Percentiles rank a stretch among this genome's conserved stretches.
These are phyloP conservation scores for Kradibia gibbosae DNA, from an alignment of 1,140 invertebrate genomes.

Conservation along the genomic window DNA sequence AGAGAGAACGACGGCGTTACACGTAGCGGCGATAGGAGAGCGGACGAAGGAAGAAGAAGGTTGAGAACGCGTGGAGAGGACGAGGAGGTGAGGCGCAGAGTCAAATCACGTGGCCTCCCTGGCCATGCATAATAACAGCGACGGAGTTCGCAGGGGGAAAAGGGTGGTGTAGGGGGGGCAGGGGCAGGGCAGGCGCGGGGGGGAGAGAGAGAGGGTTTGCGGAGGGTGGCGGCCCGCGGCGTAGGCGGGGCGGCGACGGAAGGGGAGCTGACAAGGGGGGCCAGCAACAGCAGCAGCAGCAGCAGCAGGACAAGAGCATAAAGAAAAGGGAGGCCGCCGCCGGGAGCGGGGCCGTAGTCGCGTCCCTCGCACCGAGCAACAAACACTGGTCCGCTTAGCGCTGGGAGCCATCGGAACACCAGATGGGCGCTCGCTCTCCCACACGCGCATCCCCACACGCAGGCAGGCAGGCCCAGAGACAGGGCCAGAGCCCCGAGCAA, in stretches of 20 bases:
- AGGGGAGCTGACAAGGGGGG: no score
- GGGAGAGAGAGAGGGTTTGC: background rate
- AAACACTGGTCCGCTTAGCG: background rate
- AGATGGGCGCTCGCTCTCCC: constrained; percentile 41
- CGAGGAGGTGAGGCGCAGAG: background rate
- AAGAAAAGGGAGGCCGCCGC: background rate
- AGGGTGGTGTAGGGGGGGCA: background rate
- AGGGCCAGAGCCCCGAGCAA: background rate
- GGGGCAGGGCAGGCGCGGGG: background rate
- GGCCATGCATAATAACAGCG: background rate
- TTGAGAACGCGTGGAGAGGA: constrained; percentile 3
- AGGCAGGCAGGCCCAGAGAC: background rate
- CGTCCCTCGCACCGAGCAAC: constrained; percentile 5
- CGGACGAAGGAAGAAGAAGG: constrained; percentile 1
- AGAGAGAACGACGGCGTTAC: background rate
- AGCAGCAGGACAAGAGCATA: background rate
- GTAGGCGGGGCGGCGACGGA: background rate
- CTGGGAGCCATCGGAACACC: constrained; percentile 12
- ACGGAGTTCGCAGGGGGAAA: background rate
- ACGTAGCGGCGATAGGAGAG: background rate
- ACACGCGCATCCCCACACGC: background rate
- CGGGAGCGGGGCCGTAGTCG: background rate
- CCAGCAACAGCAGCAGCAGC: background rate
- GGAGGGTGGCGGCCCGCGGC: background rate
- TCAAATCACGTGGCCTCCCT: constrained; percentile 26